These are phyloP conservation scores for Coluber constrictor DNA, from an alignment of 2,797 vertebrate genomes.

Conservation along the genomic window DNA sequence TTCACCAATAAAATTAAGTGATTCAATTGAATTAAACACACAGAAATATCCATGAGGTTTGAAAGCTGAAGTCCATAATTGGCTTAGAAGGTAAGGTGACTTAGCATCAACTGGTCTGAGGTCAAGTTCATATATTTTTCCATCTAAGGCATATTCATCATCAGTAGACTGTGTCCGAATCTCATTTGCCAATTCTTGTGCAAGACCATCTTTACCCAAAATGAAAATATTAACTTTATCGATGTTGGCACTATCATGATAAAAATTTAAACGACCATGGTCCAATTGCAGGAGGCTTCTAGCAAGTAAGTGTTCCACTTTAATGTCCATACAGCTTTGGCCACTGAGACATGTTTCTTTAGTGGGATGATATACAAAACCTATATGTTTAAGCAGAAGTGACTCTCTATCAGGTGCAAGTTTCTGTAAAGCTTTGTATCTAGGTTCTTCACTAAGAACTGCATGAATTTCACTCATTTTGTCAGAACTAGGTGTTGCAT, in stretches of 20 bases:
- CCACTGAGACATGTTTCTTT: constrained; percentile 98
- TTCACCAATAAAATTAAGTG: constrained; percentile 93
- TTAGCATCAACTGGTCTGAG: constrained; percentile 92
- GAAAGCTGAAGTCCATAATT: constrained; percentile 89
- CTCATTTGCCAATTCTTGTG: constrained; percentile 96
- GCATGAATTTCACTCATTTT: constrained; percentile 99
- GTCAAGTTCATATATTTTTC: constrained; percentile 97
- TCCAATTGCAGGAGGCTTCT: constrained; percentile 91
- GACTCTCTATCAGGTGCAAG: constrained; percentile 96
- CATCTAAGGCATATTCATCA: constrained; percentile 97
- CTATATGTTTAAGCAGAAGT: constrained; percentile 97
- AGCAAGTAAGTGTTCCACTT: constrained; percentile 93
- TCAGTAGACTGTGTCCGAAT: constrained; percentile 97
- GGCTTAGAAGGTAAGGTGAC: constrained; percentile 89
- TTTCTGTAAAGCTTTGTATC: constrained; percentile 97
- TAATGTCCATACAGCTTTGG: constrained; percentile 93
- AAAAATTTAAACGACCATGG: constrained; percentile 86
- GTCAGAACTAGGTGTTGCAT: constrained; percentile 95
- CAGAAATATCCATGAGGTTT: constrained; percentile 98
- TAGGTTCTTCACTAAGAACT: constrained; percentile 94
- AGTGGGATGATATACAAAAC: constrained; percentile 98
- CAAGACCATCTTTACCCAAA: constrained; percentile 93
- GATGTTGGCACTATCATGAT: constrained; percentile 91
- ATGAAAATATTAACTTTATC: constrained; percentile 98
- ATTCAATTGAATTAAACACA: constrained; percentile 97